phyloP scores from a whole-genome alignment of 2,888 invertebrate species.

The Xestia rhomboidea region DNA sequence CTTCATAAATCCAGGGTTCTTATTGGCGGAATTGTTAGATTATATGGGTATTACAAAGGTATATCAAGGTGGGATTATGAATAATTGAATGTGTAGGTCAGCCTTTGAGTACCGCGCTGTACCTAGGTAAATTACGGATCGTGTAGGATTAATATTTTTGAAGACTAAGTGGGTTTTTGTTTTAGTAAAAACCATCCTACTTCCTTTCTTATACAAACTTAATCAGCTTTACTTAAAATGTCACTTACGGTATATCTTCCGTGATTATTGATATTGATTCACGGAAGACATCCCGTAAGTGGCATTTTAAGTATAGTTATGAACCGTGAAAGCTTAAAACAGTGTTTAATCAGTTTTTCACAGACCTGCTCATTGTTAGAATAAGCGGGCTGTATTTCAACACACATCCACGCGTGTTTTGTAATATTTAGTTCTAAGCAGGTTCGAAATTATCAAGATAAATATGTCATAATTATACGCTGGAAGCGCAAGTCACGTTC shows the following conservation, averaged over 20 bases:
- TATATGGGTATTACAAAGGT: constrained; percentile 52
- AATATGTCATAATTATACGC: too few relatives aligned
- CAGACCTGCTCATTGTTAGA: neutral
- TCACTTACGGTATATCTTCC: too few relatives aligned
- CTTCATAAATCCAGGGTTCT: constrained; percentile 36
- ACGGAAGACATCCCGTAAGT: too few relatives aligned
- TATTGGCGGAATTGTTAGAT: constrained; percentile 61
- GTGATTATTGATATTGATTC: too few relatives aligned
- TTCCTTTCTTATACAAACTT: neutral
- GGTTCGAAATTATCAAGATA: too few relatives aligned
- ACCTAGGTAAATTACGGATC: neutral
- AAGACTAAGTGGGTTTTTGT: neutral
- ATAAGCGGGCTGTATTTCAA: neutral
- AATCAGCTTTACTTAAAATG: too few relatives aligned
- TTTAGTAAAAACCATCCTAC: too few relatives aligned
- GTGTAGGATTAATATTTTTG: neutral
- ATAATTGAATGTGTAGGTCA: constrained; percentile 55
- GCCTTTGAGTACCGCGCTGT: neutral
- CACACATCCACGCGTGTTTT: too few relatives aligned
- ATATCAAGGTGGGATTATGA: constrained; percentile 56
- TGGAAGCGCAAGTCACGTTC: neutral
- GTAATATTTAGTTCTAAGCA: too few relatives aligned
- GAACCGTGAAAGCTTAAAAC: too few relatives aligned
- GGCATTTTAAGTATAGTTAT: too few relatives aligned
- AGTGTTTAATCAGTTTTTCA: too few relatives aligned